A percentile compares a stretch with the other conserved stretches of the same genome.
These are phyloP conservation scores for Rhizoglyphus robini DNA, from an alignment of 1,140 invertebrate species.

Conservation along the genomic window DNA sequence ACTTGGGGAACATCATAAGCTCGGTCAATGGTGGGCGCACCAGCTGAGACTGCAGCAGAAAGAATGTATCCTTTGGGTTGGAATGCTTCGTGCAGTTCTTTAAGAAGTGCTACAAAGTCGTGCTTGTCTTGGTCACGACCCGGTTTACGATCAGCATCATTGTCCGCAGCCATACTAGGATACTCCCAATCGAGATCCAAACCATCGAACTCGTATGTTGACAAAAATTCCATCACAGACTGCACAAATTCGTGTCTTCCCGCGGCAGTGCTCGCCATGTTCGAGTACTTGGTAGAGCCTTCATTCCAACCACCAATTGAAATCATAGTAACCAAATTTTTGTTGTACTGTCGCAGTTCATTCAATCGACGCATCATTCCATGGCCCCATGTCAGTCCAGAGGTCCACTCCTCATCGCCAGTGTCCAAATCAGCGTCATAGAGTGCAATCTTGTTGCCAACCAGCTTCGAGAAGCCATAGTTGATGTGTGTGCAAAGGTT, in stretches of 20 bases:
- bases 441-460: slow-evolving; percentile 35
- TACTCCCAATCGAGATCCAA: slow-evolving; percentile 45
- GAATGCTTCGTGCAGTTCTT: slow-evolving; percentile 36
- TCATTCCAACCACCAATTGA: slow-evolving; percentile 71
- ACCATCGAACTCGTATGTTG: slow-evolving; percentile 45
- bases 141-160: neutral
- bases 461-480: slow-evolving; percentile 78
- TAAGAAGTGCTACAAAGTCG: slow-evolving; percentile 3
- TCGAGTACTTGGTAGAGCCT: slow-evolving; percentile 48
- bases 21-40: slow-evolving; percentile 39
- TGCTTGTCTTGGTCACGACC: slow-evolving; percentile 14
- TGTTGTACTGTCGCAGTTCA: slow-evolving; percentile 6
- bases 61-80: slow-evolving; percentile 33
- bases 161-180: neutral
- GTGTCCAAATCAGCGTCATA: slow-evolving; percentile 15
- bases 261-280: slow-evolving; percentile 44
- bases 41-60: slow-evolving; percentile 43
- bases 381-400: slow-evolving; percentile 6
- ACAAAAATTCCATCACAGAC: slow-evolving; percentile 50
- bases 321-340: slow-evolving; percentile 30
- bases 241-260: slow-evolving; percentile 54
- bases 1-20: slow-evolving; percentile 61
- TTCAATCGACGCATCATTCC: slow-evolving; percentile 4
- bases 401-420: slow-evolving; percentile 15
- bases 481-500: slow-evolving; percentile 85